phyloP scores from a whole-genome alignment of 2,888 invertebrate genomes.

The Amaurobius ferox region DNA sequence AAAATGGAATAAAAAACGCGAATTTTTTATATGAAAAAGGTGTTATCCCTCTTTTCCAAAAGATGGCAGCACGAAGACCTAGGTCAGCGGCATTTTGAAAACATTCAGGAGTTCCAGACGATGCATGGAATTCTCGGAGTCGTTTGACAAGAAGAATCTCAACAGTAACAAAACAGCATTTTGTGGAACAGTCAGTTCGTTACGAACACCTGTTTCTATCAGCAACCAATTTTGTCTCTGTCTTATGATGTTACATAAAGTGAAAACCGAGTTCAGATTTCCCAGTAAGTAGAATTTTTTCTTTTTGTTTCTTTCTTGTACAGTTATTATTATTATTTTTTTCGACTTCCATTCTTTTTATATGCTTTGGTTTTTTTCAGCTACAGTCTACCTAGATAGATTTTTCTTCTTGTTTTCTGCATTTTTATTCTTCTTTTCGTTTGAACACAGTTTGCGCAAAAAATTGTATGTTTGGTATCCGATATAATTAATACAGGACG shows the following conservation, averaged over 20 bases:
- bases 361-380: not conserved
- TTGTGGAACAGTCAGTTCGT: slow-evolving; percentile 39
- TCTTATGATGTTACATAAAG: slow-evolving; percentile 34
- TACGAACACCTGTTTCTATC: slow-evolving; percentile 47
- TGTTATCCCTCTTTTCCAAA: too few species aligned
- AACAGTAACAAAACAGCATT: slow-evolving; percentile 33
- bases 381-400: too few species aligned
- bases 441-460: too few species aligned
- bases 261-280: slow-evolving; percentile 23
- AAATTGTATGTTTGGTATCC: too few species aligned
- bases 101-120: not conserved
- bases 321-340: not conserved
- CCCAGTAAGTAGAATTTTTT: slow-evolving; percentile 38
- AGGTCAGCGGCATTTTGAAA: slow-evolving; percentile 23
- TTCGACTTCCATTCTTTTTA: not conserved
- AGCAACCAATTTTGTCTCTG: slow-evolving; percentile 34
- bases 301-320: not conserved
- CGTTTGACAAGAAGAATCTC: slow-evolving; percentile 44
- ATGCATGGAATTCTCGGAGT: slow-evolving; percentile 22
- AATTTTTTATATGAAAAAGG: too few species aligned
- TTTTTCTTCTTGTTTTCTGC: too few species aligned
- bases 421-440: too few species aligned
- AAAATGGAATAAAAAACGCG: too few species aligned
- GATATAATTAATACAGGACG: too few species aligned
- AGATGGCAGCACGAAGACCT: slow-evolving; percentile 51